Base-by-base conservation (phyloP, 2,113 vertebrate genomes). In the Acanthochromis polyacanthus region DNA sequence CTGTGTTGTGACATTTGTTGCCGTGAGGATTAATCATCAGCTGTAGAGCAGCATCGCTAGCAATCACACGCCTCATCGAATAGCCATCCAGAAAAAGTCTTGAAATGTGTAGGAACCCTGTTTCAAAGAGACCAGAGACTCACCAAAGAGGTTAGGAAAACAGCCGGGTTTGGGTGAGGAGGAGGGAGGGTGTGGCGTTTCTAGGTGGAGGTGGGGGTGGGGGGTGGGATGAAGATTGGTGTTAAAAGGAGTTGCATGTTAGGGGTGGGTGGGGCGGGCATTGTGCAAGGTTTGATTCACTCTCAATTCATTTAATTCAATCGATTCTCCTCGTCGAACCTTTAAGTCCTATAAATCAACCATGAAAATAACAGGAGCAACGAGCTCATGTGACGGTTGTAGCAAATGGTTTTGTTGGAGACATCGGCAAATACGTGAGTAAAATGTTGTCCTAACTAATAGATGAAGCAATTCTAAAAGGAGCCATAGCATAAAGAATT, bases 81-180 rank as follows among this genome's bases (percentile, higher is more conserved):
- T 46, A 73, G 69, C 78, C 72, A 70, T 80, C 50, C 2, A 25
- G 46, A 65, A 51, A 58, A 59, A 23, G 46, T 56, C 20, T 36
- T 3, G 30, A 16, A 72, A 23, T n/a, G 71, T 90, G 88, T 80
- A 86, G 91, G 90, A 92, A 83, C 88, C 80, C 90, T 86, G 88
- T 79, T 76, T 75, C 17, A 83, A 67, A 75, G 51, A 78, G 55
- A 57, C 71, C 83, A 66, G 75, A 75, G 77, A 78, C 86, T 79
- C 79, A 82, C 84, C 89, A 88, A 88, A 92, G 87, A 92, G 66
- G 83, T 81, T 72, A 73, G 89, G 83, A 84, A 50, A 6, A 45
- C 40, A 20, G 67, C 43, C 48, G 45, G 81, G 61, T 68, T 14
- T 28, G 20, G 53, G 19, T 11, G 30, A 19, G 65, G 32, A 25